Evolutionary conservation across 2,113 vertebrate species (phyloP), one percentile per base, ranked within the genome.

Genomic region (Fregata magnificens): DNA sequence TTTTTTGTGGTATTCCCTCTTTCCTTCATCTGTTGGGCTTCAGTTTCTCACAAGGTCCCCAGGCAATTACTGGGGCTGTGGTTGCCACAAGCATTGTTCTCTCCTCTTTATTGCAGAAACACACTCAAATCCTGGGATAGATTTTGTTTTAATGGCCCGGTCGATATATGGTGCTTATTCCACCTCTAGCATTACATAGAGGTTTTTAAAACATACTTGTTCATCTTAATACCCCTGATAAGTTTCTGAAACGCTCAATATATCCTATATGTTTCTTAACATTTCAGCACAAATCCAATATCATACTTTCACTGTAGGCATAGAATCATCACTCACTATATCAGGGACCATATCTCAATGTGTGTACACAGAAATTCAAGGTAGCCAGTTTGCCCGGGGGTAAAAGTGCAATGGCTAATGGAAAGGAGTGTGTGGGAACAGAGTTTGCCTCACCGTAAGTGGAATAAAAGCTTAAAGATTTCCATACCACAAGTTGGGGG

Each of bases 151-250:
- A 93, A 91, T 18, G 61, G 78, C 61, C 66, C 56, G 61, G 93
- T 94, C 71, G 0, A 91, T 92, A 82, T 53, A n/a, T 17, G 66
- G 66, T 93, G 53, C 62, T 96, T 88, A 93, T 77, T 90, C 87
- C 50, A 87, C 82, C 90, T 93, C 78, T 83, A 90, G 71, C 74
- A 86, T 91, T 92, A 65, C 82, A 76, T 11, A 56, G 87, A 83
- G 74, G 34, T 61, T 94, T 96, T 97, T 49, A 85, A 96, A 96
- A 91, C 93, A 73, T 11, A 77, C 53, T 95, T 95, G 93, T 90
- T 96, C 90, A 77, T 94, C 82, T 86, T 92, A 87, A 93, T 59
- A 80, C 40, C n/a, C 53, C 82, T 10, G 40, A 42, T 91, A 91
- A 82, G 58, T 82, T 96, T 86, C 66, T 88, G 92, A 93, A 96